phyloP scores from a whole-genome alignment of 2,113 vertebrate genomes.

The Agelaius phoeniceus region DNA sequence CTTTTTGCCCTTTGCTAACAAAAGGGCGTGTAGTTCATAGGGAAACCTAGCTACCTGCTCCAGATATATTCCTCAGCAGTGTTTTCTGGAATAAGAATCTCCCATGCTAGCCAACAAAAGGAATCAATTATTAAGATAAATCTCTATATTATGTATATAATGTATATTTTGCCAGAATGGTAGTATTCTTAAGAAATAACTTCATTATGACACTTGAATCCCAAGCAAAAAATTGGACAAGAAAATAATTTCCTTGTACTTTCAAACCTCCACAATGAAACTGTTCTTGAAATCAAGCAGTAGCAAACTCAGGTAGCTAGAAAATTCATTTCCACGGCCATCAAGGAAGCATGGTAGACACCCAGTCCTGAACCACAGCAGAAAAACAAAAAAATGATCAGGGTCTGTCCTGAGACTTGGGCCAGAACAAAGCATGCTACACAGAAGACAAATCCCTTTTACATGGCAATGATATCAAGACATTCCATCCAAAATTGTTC shows the following conservation, averaged over 20 bases:
- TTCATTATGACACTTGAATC: neutral
- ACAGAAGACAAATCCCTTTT: neutral
- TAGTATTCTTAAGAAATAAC: neutral
- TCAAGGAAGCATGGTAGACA: neutral
- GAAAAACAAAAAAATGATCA: neutral
- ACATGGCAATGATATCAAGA: neutral
- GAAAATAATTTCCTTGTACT: neutral
- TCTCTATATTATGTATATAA: neutral
- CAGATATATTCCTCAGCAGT: neutral
- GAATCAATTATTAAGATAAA: neutral
- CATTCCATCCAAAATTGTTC: neutral
- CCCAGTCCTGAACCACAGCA: neutral
- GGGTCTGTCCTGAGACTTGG: neutral
- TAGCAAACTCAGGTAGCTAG: neutral
- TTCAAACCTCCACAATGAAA: neutral
- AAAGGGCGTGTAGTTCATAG: neutral
- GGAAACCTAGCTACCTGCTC: neutral
- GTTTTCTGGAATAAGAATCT: neutral
- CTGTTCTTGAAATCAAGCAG: neutral
- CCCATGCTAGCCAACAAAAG: neutral
- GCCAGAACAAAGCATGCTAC: neutral
- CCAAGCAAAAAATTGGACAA: neutral
- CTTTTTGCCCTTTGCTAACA: accelerated
- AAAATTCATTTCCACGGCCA: neutral
- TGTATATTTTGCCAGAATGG: neutral